Evolutionary conservation across 2,797 vertebrate species (phyloP), one percentile per base, ranked within the genome.

Genomic region (Chlorospingus flavigularis): DNA sequence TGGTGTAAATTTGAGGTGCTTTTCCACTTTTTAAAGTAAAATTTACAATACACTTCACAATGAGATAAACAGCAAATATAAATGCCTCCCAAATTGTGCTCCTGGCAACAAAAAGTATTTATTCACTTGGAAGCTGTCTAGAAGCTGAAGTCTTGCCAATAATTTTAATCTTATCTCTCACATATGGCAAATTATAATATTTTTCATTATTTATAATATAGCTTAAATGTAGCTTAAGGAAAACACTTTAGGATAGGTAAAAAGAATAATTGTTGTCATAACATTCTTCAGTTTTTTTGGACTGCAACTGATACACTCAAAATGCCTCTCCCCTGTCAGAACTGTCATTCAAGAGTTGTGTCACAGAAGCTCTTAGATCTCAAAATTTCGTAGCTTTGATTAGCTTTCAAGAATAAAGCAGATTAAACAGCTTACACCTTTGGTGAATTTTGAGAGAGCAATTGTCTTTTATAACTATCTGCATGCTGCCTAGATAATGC

Each of bases 121-220:
- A 82, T 58, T 82, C 83, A 50, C 54, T 82, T 74, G 19, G 24
- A 95, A 93, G 54, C 20, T 73, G n/a, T 63, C 77, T 85, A 67
- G 67, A 88, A 88, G 40, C 45, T 92, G 74, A 89, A 85, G 47
- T 63, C 42, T 73, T 92, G 78, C 74, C 90, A 92, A 57, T 73
- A 94, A 94, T 85, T 76, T 82, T 84, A 33, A 60, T 93, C 42
- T 76, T 85, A 57, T 57, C 48, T 76, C 65, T 47, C 30, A 67
- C 23, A 82, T 83, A 80, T 33, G 45, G 57, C 31, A 86, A 92
- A 33, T 3, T 3, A 58, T 66, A 78, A 48, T 43, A 54, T 86
- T 87, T 92, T 89, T 16, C 54, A 61, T 77, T 76, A 73, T 90
- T 93, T 91, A n/a, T 65, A 92, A 87, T 37, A 58, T 58, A 65